Evolutionary conservation across 2,113 vertebrate genomes (phyloP).

Genomic region (Crypturellus undulatus): DNA sequence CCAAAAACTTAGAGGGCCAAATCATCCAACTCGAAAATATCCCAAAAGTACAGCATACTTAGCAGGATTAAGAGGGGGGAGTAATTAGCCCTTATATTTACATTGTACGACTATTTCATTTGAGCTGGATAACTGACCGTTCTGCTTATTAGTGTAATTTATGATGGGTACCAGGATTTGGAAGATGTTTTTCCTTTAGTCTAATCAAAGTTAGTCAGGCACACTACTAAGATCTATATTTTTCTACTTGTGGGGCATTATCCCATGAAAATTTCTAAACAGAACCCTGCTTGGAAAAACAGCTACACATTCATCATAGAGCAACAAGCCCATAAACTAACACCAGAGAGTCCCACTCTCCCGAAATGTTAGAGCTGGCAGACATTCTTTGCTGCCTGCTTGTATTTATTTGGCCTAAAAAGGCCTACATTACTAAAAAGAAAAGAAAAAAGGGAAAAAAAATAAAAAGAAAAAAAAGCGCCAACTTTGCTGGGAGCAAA

Average conservation of each 20-base stretch:
- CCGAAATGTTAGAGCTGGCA: neutral
- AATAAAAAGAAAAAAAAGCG: too few species aligned
- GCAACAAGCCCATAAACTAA: neutral
- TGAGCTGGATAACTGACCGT: neutral
- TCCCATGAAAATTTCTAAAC: neutral
- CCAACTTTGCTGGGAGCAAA: neutral
- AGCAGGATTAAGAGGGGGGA: neutral
- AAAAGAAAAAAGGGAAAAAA: too few species aligned
- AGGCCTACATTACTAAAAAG: neutral
- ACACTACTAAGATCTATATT: neutral
- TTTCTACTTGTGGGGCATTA: neutral
- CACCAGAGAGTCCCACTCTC: neutral
- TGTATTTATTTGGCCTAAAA: neutral
- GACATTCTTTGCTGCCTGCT: neutral
- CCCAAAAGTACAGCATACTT: neutral
- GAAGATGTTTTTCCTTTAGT: neutral
- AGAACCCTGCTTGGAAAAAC: neutral
- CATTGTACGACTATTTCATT: neutral
- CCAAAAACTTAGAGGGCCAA: neutral
- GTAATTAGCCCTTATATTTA: neutral
- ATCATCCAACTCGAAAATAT: slow-evolving; percentile 12
- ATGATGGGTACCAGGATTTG: neutral
- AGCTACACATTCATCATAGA: neutral
- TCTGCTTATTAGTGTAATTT: slow-evolving; percentile 9
- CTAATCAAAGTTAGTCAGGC: neutral